Evolutionary conservation across 2,113 vertebrate genomes (phyloP).

Genomic region (Lophochroa leadbeateri): DNA sequence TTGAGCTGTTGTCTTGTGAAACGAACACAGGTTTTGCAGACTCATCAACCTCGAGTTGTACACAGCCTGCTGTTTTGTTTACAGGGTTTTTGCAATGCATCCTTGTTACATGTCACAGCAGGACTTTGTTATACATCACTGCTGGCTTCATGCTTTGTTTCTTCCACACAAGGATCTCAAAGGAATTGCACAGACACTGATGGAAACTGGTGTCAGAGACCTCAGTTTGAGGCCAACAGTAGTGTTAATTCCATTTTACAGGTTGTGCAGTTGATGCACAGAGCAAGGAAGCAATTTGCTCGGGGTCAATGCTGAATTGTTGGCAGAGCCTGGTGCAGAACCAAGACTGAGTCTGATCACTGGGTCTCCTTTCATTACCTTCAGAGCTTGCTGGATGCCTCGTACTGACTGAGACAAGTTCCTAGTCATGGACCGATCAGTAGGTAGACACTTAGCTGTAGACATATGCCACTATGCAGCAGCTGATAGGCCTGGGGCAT

Average conservation of each 20-base stretch:
- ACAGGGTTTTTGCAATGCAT: neutral
- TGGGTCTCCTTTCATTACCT: neutral
- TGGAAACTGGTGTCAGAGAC: neutral
- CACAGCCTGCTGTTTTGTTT: neutral
- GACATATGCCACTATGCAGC: neutral
- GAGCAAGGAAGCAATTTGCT: constrained; percentile 12
- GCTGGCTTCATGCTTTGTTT: neutral
- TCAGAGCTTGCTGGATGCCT: neutral
- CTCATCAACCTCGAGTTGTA: neutral
- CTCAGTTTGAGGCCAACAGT: neutral
- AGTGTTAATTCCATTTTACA: neutral
- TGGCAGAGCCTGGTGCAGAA: neutral
- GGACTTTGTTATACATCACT: neutral
- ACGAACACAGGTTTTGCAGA: neutral
- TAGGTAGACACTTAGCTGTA: neutral
- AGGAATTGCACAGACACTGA: neutral
- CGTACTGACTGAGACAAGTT: neutral
- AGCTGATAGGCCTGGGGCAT: neutral
- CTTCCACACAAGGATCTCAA: constrained; percentile 55
- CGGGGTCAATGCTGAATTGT: constrained; percentile 2
- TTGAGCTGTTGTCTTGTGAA: neutral
- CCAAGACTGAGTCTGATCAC: neutral
- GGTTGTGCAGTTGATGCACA: neutral
- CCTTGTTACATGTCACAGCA: accelerated
- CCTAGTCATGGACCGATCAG: neutral